Evolutionary conservation across 1,140 invertebrate genomes (phyloP).

Genomic region (Kradibia gibbosae): DNA sequence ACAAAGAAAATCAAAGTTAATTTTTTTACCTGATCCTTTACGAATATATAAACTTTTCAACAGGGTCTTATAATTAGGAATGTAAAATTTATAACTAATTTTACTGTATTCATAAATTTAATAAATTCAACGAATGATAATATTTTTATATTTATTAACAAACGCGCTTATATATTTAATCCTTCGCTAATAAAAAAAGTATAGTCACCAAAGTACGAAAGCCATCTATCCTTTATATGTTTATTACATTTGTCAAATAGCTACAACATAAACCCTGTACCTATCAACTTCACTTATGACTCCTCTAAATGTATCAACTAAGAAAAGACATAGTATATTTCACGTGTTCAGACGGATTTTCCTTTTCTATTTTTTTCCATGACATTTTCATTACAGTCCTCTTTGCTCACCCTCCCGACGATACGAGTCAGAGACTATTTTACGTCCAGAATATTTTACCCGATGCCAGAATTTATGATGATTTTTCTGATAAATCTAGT

Average conservation of each 20-base stretch:
- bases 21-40: no score
- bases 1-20: no score
- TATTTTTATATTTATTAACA: not conserved
- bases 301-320: not conserved
- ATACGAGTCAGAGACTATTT: not conserved
- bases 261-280: not conserved
- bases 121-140: not conserved
- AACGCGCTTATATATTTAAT: not conserved
- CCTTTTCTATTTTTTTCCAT: conserved; percentile 1
- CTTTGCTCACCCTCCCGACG: not conserved
- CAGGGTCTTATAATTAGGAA: no score
- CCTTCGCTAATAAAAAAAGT: not conserved
- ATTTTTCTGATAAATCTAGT: not conserved
- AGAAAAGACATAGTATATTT: not conserved
- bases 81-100: no score
- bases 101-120: no score
- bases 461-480: not conserved
- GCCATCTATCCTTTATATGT: not conserved
- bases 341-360: not conserved
- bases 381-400: no score
- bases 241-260: not conserved
- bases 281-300: not conserved
- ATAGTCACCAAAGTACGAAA: not conserved
- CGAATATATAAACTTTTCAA: no score
- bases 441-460: conserved; percentile 8